These are phyloP conservation scores for Cossypha dichroa DNA, from an alignment of 2,797 vertebrate species.

Conservation along the genomic window DNA sequence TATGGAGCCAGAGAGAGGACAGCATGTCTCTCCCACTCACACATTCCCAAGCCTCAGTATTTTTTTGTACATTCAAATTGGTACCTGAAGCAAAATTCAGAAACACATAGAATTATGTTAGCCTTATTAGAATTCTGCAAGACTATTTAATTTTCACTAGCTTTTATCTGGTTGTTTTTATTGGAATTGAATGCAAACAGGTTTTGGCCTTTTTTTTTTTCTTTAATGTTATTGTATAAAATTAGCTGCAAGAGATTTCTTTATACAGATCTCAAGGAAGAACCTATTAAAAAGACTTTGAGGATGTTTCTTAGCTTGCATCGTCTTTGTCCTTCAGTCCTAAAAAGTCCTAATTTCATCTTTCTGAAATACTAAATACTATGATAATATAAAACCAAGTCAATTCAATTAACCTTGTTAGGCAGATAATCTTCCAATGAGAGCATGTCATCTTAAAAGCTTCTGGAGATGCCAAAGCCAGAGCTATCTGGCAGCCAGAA, in stretches of 20 bases:
- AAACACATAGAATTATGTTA: not conserved
- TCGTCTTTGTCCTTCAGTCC: not conserved
- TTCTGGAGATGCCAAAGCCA: not conserved
- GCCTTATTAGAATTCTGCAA: not conserved
- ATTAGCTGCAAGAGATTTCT: not conserved
- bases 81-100: not conserved
- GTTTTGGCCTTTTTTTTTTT: not conserved
- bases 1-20: not conserved
- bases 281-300: not conserved
- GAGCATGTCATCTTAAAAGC: not conserved
- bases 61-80: not conserved
- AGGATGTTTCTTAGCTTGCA: not conserved
- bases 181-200: not conserved
- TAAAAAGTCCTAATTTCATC: not conserved
- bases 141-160: not conserved
- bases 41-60: not conserved
- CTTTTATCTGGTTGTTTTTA: not conserved
- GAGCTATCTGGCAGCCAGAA: not conserved
- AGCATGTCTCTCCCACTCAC: not conserved
- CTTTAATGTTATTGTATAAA: not conserved
- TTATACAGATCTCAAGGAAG: not conserved
- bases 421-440: conserved; percentile 3
- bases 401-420: not conserved
- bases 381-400: not conserved
- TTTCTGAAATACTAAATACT: not conserved